These are phyloP conservation scores for Ascaphus truei DNA, from an alignment of 2,113 vertebrate genomes.

Conservation along the genomic window DNA sequence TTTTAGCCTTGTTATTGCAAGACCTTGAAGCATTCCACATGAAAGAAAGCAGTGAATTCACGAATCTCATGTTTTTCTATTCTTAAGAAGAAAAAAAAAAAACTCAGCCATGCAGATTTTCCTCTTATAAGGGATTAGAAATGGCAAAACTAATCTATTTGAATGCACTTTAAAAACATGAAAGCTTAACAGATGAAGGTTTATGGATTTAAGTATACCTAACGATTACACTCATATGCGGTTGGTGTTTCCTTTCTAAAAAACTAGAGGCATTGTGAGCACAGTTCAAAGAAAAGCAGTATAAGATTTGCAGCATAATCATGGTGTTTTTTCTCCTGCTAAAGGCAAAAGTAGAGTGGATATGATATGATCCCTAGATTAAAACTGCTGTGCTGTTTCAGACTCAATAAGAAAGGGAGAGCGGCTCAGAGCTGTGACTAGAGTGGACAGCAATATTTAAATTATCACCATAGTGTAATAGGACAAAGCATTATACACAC, in stretches of 20 bases:
- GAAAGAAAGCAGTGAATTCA: conserved; percentile 14
- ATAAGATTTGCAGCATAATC: background rate
- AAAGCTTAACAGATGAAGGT: conserved; percentile 19
- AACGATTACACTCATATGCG: conserved; percentile 19
- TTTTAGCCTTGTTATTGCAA: conserved; percentile 35
- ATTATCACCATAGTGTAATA: too few species aligned
- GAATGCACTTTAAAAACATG: conserved; percentile 19
- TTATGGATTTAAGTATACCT: conserved; percentile 27
- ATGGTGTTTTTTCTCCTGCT: too few species aligned
- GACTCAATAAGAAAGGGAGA: too few species aligned
- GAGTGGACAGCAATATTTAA: too few species aligned
- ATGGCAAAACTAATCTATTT: conserved; percentile 20
- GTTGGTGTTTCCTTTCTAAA: conserved; percentile 22
- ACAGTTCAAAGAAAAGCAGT: background rate
- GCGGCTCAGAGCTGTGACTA: too few species aligned
- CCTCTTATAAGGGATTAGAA: conserved; percentile 29
- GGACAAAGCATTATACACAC: too few species aligned
- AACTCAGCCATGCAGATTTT: conserved; percentile 20
- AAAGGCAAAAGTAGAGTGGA: too few species aligned
- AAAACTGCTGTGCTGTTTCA: too few species aligned
- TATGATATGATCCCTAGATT: too few species aligned
- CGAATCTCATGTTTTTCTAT: conserved; percentile 21
- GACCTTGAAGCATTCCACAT: conserved; percentile 34
- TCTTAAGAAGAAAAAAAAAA: conserved; percentile 30
- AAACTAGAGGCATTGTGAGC: background rate